These are phyloP conservation scores for Dasysyrphus albostriatus DNA, from an alignment of 2,888 invertebrate genomes.

Conservation along the genomic window DNA sequence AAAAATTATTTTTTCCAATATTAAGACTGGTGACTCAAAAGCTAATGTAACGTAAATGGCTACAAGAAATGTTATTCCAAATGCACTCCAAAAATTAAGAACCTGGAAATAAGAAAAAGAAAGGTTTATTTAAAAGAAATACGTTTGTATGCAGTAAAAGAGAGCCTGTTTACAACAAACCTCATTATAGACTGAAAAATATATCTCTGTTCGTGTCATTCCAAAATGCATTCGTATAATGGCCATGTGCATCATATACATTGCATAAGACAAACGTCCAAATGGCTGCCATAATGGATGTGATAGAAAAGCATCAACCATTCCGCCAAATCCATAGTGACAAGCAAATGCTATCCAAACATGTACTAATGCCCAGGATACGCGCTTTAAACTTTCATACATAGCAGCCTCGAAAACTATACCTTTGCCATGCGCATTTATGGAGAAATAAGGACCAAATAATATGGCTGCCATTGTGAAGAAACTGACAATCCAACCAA, in stretches of 20 bases:
- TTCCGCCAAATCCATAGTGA: constrained; percentile 69
- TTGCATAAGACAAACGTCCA: constrained; percentile 68
- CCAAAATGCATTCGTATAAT: constrained; percentile 57
- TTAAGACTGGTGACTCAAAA: constrained; percentile 20
- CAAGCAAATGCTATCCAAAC: constrained; percentile 77
- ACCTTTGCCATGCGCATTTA: constrained; percentile 7
- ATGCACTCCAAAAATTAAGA: constrained; percentile 1
- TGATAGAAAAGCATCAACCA: constrained; percentile 71
- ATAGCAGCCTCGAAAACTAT: constrained; percentile 64
- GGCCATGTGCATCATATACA: constrained; percentile 72
- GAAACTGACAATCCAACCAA: constrained; percentile 62
- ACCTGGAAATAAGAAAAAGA: neutral
- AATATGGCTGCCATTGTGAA: constrained; percentile 49
- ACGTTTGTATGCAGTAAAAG: too few relatives aligned
- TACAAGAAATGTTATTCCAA: neutral
- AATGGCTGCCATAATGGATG: constrained; percentile 74
- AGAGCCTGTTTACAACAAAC: constrained; percentile 32
- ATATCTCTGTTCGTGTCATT: constrained; percentile 37
- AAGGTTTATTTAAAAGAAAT: neutral
- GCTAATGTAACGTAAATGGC: constrained; percentile 17
- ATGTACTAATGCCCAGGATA: constrained; percentile 66
- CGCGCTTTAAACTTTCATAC: constrained; percentile 66
- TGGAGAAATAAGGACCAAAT: constrained; percentile 53
- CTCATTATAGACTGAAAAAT: constrained; percentile 60
- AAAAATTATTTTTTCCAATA: constrained; percentile 18